Percentiles rank a stretch among this genome's conserved stretches.
Evolutionary conservation across 2,797 vertebrate species (phyloP).

Genomic region (Nyctibius grandis): DNA sequence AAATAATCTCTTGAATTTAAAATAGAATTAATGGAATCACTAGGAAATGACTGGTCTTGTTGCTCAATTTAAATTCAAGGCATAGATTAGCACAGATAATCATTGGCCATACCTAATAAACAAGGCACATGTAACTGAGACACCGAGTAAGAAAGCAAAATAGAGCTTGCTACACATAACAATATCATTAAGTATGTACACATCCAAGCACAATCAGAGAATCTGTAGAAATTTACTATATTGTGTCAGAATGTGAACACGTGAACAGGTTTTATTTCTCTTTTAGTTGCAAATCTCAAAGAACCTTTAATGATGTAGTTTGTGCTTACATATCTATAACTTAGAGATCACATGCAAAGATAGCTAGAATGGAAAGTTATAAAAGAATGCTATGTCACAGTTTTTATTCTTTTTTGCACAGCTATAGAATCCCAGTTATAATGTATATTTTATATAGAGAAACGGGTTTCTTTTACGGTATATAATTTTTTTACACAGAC

Average conservation of each 20-base stretch:
- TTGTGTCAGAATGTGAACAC: neutral
- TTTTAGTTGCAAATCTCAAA: neutral
- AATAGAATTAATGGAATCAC: conserved; percentile 13
- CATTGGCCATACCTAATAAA: conserved; percentile 62
- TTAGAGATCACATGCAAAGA: neutral
- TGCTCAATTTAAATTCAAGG: conserved; percentile 57
- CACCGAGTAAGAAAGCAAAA: neutral
- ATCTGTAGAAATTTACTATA: neutral
- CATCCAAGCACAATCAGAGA: neutral
- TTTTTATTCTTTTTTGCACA: neutral
- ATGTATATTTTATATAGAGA: neutral
- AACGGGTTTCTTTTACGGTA: conserved; percentile 15
- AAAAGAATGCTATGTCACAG: neutral
- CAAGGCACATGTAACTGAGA: conserved; percentile 41
- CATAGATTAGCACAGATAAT: conserved; percentile 37
- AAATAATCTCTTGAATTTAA: conserved; percentile 45
- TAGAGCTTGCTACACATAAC: neutral
- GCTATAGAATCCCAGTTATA: neutral
- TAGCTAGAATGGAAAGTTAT: neutral
- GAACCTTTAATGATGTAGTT: neutral
- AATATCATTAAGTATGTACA: neutral
- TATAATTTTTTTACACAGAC: conserved; percentile 18
- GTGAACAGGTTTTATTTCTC: neutral
- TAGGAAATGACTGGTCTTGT: neutral
- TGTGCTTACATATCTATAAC: neutral